Conservation (phyloP, 2,888 invertebrate genomes). For the Amiota communis region DNA sequence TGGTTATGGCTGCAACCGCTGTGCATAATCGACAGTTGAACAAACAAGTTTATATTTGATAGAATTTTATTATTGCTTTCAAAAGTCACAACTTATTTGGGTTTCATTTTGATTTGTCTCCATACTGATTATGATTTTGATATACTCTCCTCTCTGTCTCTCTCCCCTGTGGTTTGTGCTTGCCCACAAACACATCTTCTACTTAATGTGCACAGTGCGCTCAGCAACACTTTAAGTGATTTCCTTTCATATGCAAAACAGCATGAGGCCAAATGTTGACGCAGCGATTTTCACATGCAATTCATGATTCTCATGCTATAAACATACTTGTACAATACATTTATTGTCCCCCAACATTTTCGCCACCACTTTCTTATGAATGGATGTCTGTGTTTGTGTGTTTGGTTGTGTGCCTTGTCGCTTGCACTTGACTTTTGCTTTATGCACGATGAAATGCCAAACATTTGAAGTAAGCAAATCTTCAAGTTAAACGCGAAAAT, state of each 20-base stretch:
- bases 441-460: conserved; percentile 2
- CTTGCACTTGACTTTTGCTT: conserved; percentile 23
- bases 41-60: too few relatives aligned
- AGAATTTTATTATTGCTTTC: conserved; percentile 42
- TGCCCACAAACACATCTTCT: background rate
- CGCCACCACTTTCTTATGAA: conserved; percentile 32
- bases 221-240: conserved; percentile 50
- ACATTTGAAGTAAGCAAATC: conserved; percentile 38
- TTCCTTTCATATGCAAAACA: conserved; percentile 65
- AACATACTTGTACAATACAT: background rate
- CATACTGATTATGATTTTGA: too few relatives aligned
- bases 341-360: too few relatives aligned
- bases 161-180: background rate
- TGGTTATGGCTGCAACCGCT: too few relatives aligned
- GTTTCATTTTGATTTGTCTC: background rate
- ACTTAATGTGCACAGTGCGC: background rate
- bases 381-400: conserved; percentile 8
- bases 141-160: background rate
- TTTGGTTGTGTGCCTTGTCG: background rate
- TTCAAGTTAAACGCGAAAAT: conserved; percentile 62
- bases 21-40: too few relatives aligned
- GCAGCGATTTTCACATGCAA: conserved; percentile 40
- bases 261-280: conserved; percentile 44
- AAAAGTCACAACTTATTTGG: conserved; percentile 34
- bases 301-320: background rate